A percentile compares a stretch with the other conserved stretches of the same genome.
phyloP scores from a whole-genome alignment of 2,797 vertebrate species.

The Clamator glandarius region DNA sequence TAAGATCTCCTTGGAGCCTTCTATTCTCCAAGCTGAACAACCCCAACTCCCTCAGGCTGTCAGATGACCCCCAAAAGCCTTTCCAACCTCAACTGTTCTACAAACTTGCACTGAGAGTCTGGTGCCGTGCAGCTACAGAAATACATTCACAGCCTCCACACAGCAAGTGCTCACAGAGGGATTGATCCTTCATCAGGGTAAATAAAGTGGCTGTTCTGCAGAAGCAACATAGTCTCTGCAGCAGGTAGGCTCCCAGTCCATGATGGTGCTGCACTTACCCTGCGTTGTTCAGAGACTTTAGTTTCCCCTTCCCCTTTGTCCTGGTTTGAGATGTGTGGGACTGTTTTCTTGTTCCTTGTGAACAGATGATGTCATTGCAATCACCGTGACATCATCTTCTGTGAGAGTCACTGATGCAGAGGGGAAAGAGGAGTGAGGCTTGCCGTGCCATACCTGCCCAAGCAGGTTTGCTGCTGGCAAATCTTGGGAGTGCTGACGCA shows the following conservation, averaged over 20 bases:
- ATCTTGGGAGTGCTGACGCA: neutral
- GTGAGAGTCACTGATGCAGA: neutral
- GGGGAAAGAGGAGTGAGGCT: neutral
- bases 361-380: neutral
- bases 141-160: neutral
- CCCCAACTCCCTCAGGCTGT: too few relatives aligned
- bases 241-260: neutral
- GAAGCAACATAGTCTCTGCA: neutral
- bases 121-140: neutral
- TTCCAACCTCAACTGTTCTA: neutral
- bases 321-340: neutral
- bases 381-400: neutral
- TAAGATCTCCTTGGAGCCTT: too few relatives aligned
- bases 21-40: too few relatives aligned
- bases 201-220: neutral
- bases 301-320: neutral
- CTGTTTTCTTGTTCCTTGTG: neutral
- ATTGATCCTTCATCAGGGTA: neutral
- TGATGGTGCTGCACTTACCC: neutral
- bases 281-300: neutral
- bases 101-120: neutral
- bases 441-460: neutral
- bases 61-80: neutral
- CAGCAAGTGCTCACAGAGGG: rapidly evolving
- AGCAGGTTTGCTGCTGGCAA: neutral